Conservation (phyloP, 1,140 invertebrate genomes). For the Meloidogyne exigua region DNA sequence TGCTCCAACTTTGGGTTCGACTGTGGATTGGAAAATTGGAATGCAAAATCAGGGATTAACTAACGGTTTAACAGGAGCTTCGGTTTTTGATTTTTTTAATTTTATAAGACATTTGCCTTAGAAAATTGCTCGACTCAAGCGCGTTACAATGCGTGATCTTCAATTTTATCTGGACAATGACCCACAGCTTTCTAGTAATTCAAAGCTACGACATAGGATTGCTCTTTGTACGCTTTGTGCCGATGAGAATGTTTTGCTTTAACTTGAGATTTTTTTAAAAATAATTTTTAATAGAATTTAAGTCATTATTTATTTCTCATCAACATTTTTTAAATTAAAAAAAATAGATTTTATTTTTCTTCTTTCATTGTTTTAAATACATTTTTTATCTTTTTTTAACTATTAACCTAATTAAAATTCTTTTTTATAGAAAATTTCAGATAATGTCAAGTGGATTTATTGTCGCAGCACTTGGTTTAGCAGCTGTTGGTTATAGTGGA, state of each 20-base stretch:
- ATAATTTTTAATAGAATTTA: background rate
- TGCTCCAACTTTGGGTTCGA: background rate
- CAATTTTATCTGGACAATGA: slow-evolving; percentile 36
- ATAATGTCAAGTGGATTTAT: slow-evolving; percentile 67
- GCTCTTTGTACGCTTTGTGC: slow-evolving; percentile 18
- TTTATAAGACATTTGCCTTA: background rate
- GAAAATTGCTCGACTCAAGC: slow-evolving; percentile 38
- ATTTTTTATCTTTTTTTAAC: too few species aligned
- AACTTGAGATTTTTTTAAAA: background rate
- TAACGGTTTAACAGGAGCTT: background rate
- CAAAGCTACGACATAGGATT: slow-evolving; percentile 20
- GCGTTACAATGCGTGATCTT: slow-evolving; percentile 49
- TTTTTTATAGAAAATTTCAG: background rate
- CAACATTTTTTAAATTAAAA: too few species aligned
- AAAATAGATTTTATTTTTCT: too few species aligned
- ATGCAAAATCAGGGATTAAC: slow-evolving; percentile 21
- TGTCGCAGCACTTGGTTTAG: slow-evolving; percentile 78
- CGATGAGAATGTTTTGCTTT: slow-evolving; percentile 16
- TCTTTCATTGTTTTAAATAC: too few species aligned
- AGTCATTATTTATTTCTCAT: too few species aligned
- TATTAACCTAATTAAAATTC: background rate
- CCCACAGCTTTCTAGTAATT: slow-evolving; percentile 16
- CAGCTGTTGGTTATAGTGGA: slow-evolving; percentile 80
- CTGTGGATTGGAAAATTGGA: slow-evolving; percentile 17
- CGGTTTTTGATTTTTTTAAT: slow-evolving; percentile 5